Evolutionary conservation across 2,113 vertebrate species (phyloP), one percentile per base, ranked within the genome.

Genomic region (Acrocephalus arundinaceus): DNA sequence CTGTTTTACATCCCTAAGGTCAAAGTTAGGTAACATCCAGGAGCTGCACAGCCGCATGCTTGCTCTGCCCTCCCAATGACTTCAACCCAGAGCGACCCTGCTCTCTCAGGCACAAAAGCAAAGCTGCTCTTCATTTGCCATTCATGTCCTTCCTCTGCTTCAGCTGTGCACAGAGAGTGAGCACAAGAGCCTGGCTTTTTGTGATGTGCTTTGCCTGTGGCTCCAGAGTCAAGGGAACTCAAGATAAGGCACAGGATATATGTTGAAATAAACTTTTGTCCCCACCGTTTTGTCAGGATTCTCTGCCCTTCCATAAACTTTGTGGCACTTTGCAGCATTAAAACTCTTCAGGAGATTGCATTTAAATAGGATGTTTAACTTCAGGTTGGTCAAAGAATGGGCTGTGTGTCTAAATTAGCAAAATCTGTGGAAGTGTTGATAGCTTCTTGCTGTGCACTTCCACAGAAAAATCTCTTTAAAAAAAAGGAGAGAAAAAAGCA

Each of bases 381-480:
- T 80, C 13, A n/a, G 33, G 11, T 58, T 81, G 58, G n/a, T 68
- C 80, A 87, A 79, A 88, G n/a, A 77, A 79, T 35, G 54, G 24
- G 30, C 74, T 78, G 28, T 37, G 15, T 80, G 65, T 82, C 89
- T 85, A 94, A 89, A 89, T 96, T 33, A 89, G 80, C 57, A 90
- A 85, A 89, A 82, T 51, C 28, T 31, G 51, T 82, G 49, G 41
- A 93, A 67, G 43, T 43, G 79, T 65, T 94, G 79, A 68, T 68
- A 66, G 80, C 57, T 92, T 57, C 92, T 89, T 58, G 83, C 94
- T 85, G 96, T 82, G 88, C 57, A 37, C 37, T 90, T 90, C 45
- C 57, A 33, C 28, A 70, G 58, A 77, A 87, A 81, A 63, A 63
- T 74, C 65, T 78, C 65, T 90, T 93, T 5, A 4, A 59, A 67